Conservation (phyloP, 2,888 invertebrate species). For the Clusia tigrina region DNA sequence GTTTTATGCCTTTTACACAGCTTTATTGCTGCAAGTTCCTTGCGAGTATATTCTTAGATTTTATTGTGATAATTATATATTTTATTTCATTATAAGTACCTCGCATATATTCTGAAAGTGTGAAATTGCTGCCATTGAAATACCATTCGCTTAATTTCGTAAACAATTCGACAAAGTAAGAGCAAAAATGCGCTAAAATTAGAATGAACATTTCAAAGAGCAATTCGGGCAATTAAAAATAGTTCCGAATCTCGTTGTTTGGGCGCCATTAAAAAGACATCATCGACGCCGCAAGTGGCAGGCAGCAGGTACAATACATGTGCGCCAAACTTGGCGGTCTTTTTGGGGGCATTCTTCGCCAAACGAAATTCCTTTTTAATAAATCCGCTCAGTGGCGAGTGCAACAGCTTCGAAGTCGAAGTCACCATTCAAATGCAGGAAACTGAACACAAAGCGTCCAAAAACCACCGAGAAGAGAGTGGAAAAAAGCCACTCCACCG, state of each 20-base stretch:
- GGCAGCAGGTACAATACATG: too few species aligned
- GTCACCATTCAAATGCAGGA: too few species aligned
- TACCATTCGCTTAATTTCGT: neutral
- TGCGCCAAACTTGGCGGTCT: neutral
- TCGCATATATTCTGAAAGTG: too few species aligned
- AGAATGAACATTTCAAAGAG: neutral
- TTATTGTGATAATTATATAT: too few species aligned
- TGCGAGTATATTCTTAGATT: too few species aligned
- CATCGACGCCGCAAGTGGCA: neutral
- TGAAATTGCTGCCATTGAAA: neutral
- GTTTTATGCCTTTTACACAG: too few species aligned
- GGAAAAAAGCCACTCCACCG: too few species aligned
- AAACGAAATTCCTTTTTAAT: neutral
- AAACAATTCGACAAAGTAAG: neutral
- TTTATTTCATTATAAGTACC: too few species aligned
- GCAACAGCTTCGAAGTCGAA: too few species aligned
- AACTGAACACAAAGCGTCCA: too few species aligned
- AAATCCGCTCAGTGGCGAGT: neutral
- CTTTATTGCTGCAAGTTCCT: too few species aligned
- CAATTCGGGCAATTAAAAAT: slow-evolving; percentile 1
- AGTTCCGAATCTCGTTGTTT: neutral
- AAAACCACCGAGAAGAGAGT: too few species aligned
- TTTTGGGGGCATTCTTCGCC: neutral
- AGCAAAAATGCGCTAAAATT: neutral
- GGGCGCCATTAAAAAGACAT: neutral